Conservation (phyloP, 1,140 invertebrate species). For the Drosophila kepulauana region DNA sequence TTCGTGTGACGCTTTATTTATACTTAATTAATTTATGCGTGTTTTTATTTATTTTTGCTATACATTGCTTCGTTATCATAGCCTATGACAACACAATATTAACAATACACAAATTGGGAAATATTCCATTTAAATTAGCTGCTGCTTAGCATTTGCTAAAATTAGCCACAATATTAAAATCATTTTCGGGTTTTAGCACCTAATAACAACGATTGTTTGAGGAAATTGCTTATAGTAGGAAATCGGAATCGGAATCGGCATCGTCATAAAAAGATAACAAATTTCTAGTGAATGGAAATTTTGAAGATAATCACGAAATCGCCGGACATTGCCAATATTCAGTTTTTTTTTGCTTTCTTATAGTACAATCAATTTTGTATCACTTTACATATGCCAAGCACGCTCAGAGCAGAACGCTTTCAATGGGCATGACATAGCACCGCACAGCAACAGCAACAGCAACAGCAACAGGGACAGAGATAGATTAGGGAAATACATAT, state of each 20-base stretch:
- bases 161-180: conserved; percentile 22
- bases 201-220: conserved; percentile 16
- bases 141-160: conserved; percentile 23
- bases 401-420: conserved; percentile 15
- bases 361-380: conserved; percentile 42
- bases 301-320: conserved; percentile 18
- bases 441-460: background rate
- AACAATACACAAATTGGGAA: conserved; percentile 22
- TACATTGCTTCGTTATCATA: conserved; percentile 48
- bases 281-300: conserved; percentile 23
- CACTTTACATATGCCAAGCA: conserved; percentile 70
- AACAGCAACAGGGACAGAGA: background rate
- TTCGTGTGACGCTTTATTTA: conserved; percentile 69
- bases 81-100: conserved; percentile 18
- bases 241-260: background rate
- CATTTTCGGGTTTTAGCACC: conserved; percentile 16
- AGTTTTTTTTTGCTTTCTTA: conserved; percentile 7
- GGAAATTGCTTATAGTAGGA: conserved; percentile 17
- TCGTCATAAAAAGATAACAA: conserved; percentile 20
- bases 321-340: conserved; percentile 25
- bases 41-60: conserved; percentile 26
- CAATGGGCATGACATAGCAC: background rate
- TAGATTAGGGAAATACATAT: background rate
- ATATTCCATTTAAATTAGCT: conserved; percentile 43
- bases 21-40: conserved; percentile 60